Base-by-base conservation (phyloP, 2,797 vertebrate species). In the Gymnothorax javanicus region DNA sequence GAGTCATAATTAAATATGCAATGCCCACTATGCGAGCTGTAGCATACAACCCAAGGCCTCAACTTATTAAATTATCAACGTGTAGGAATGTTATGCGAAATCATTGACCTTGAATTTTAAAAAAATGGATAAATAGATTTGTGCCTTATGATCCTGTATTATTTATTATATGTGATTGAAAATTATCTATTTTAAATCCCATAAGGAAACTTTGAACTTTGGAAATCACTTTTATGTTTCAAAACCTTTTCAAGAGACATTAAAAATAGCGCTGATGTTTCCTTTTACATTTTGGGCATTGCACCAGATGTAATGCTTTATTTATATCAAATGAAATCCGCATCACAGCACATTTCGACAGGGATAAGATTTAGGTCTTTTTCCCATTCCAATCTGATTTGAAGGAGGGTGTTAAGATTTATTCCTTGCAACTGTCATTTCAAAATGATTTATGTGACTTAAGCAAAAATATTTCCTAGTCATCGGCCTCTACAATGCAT, bases 351-450 rank as follows among this genome's bases (percentile, higher is more conserved):
- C 25, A 82, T 82, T 82, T 82, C 57, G 17, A 11, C 23, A 82
- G 81, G 20, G 81, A 58, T n/a, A 82, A 12, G 50, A 52, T 25
- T 64, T 83, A 79, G 43, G 3, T 8, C 13, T 23, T 6, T 52
- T 23, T 85, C 86, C 57, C 57, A 85, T 90, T 85, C 87, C 86
- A 84, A 86, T 89, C 84, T 27, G 25, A 73, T 73, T 88, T 92
- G 92, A 93, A 90, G 87, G 90, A 87, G 91, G 92, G 89, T 89
- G 92, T 91, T 91, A 90, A 52, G 59, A 89, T 88, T 90, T 85
- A 54, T 86, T 87, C 88, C 84, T 90, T 87, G 87, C 87, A 86
- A 86, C 88, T 59, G 73, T 87, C 89, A 92, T 93, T 91, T 91
- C 90, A 83, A 91, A 89, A 92, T 91, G 93, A 92, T 90, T 91